Base-by-base conservation (phyloP, 2,888 invertebrate species). In the Watsonalla cultraria region DNA sequence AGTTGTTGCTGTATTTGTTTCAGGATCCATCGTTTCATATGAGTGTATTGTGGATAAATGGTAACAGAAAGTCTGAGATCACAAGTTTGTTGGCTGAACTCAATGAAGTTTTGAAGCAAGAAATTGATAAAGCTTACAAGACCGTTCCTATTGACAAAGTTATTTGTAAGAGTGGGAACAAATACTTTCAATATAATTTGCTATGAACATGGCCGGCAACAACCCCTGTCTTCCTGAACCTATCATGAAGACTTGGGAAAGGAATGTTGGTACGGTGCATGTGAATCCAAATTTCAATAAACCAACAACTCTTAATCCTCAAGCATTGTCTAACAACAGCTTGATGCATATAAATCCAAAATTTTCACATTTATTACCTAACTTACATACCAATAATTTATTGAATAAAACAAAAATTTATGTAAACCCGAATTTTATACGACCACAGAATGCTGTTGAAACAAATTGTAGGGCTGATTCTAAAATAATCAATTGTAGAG, bases 11-110 rank as follows among this genome's bases (percentile, higher is more conserved):
- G 51, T 57, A 58, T 74, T 74, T 73, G 63, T 92, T 92, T 65
- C 80, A 97, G 96, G 92, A 95, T 74, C 94, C 96, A 15, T 95
- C 95, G 2, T 96, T 95, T 84, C 98, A 98, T 75, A 92, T 96
- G 69, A 97, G 97, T 76, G 88, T 97, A 62, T 88, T 94, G 9
- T 98, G 97, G 96, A 92, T 93, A 57, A 85, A 94, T 53, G 96
- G 96, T 0, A 93, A 96, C 80, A 85, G 92, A 62, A 91, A 91
- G 65, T 70, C 83, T 24, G 74, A 90, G 57, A 70, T 95, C 9
- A 82, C 77, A 51, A 61, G 73, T 37, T 72, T 91, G 58, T 70
- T 94, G 56, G 82, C 91, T 0, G 66, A 84, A 42, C 75, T 95
- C n/a, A 92, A 92, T 72, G 60, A 75, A 8, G 62, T 73, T 58